phyloP scores from a whole-genome alignment of 2,888 invertebrate species.

The Podabrus alpinus region DNA sequence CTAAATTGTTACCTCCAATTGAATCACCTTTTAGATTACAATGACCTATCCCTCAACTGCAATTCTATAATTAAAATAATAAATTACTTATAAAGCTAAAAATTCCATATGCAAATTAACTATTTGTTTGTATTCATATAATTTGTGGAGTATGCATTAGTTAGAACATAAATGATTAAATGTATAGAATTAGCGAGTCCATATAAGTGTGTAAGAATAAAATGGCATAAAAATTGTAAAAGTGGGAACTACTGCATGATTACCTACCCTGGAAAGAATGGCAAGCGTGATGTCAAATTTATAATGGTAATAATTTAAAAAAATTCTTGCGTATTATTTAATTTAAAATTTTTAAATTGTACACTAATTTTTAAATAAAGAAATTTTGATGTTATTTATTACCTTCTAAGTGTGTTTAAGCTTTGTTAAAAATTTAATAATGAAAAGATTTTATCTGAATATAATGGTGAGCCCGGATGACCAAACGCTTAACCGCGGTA shows the following conservation, averaged over 20 bases:
- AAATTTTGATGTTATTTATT: not conserved
- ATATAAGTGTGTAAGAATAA: not conserved
- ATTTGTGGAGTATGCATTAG: not conserved
- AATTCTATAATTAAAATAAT: too few relatives aligned
- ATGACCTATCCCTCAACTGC: too few relatives aligned
- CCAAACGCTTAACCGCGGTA: not conserved
- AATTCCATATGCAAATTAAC: not conserved
- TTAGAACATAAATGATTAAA: not conserved
- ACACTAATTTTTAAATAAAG: not conserved
- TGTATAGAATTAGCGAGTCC: not conserved
- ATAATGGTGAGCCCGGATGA: conserved; percentile 11
- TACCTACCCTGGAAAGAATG: not conserved
- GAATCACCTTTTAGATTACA: too few relatives aligned
- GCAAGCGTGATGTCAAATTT: not conserved
- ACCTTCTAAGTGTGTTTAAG: not conserved
- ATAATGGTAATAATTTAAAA: not conserved
- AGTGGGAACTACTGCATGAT: not conserved
- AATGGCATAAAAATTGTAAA: not conserved
- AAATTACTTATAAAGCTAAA: not conserved
- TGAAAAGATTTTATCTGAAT: not conserved
- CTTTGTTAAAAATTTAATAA: not conserved
- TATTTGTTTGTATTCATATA: not conserved
- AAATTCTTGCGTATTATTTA: not conserved
- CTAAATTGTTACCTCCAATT: too few relatives aligned
- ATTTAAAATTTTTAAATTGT: not conserved